phyloP scores from a whole-genome alignment of 2,797 vertebrate species.

The Rhabdophis nuchalis region DNA sequence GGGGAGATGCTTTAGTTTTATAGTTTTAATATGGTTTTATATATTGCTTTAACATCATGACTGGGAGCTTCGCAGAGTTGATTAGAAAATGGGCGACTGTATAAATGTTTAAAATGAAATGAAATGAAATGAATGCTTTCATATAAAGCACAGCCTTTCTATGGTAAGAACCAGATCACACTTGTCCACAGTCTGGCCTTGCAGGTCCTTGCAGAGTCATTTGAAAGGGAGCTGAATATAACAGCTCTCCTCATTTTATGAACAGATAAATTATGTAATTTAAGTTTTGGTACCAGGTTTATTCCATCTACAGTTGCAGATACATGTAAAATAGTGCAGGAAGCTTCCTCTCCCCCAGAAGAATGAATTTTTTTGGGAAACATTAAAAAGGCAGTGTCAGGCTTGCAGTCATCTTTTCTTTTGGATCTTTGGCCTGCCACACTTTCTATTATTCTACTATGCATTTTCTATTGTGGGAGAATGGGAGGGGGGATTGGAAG shows the following conservation, averaged over 20 bases:
- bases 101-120: not conserved
- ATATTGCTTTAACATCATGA: not conserved
- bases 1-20: not conserved
- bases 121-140: not conserved
- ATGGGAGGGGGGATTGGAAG: too few species aligned
- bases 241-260: not conserved
- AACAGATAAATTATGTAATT: not conserved
- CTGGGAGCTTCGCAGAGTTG: not conserved
- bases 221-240: not conserved
- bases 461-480: too few species aligned
- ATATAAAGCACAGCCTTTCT: not conserved
- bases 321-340: not conserved
- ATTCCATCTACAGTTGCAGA: not conserved
- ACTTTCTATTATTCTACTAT: too few species aligned
- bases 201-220: not conserved
- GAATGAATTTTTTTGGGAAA: too few species aligned
- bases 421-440: too few species aligned
- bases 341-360: too few species aligned
- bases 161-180: not conserved
- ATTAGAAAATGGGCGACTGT: not conserved
- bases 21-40: not conserved
- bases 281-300: not conserved
- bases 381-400: too few species aligned
- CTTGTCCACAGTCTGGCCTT: not conserved
- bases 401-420: too few species aligned